Base-by-base conservation (phyloP, 2,113 vertebrate genomes). In the Polypterus senegalus region DNA sequence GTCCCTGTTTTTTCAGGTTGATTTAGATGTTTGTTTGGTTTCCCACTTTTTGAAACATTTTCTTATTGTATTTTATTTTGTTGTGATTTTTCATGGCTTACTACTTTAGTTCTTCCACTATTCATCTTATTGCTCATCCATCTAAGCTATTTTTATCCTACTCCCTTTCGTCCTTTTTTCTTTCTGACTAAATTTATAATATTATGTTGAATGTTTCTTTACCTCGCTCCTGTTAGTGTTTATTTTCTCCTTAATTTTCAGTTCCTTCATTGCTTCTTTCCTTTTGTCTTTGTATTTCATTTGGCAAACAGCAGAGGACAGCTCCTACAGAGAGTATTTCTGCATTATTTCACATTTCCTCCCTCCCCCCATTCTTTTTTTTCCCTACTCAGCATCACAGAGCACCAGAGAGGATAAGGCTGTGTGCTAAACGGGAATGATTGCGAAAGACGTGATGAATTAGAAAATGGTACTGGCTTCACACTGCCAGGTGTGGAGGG, bases 251-350 rank as follows among this genome's bases (percentile, higher is more conserved):
- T 61, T 54, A 54, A 27, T 27, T 58, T 43, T 9, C 48, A 48
- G 59, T 46, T 11, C n/a, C 67, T 66, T 48, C 61, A 43, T 64
- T 59, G 57, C 59, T 58, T 57, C 47, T 63, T 44, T 60, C 51
- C 4, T 66, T 51, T 61, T 61, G 11, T 58, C 65, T 51, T 44
- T 8, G 27, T 48, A 3, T 3, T 74, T 72, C 76, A 79, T 80
- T 79, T 79, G 78, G 73, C 67, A 67, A 78, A 79, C 68, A 66
- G 71, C 77, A 75, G 78, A 72, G 82, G 27, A 27, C 72, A 72
- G 65, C 70, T 78, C 85, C 86, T 88, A 87, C 80, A 80, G 84
- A 70, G 60, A 58, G 66, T 60, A 71, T 81, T 74, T 84, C 82
- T 77, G 84, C 79, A 75, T 82, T 77, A 79, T 72, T 77, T 71